Conservation (phyloP, 2,888 invertebrate species). For the Himalopsyche tibetana region DNA sequence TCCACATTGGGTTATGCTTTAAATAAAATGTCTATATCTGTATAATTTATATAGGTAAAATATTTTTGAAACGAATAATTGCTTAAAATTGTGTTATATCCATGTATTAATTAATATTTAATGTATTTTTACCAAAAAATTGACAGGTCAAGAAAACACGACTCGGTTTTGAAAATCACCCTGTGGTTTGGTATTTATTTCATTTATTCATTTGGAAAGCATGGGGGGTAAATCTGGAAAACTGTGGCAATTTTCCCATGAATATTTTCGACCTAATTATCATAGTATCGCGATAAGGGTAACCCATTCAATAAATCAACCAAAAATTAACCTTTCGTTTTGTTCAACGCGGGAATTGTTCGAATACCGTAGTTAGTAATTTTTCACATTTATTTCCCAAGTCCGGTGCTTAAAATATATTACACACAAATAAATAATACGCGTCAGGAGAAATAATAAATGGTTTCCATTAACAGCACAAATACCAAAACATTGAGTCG, state of each 20-base stretch:
- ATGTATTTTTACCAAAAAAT: too few species aligned
- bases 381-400: constrained; percentile 29
- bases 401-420: constrained; percentile 14
- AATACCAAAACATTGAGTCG: constrained; percentile 34
- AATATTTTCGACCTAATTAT: constrained; percentile 44
- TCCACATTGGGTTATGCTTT: too few species aligned
- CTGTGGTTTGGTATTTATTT: too few species aligned
- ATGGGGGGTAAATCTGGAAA: not conserved
- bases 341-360: not conserved
- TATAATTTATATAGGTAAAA: too few species aligned
- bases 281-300: constrained; percentile 15
- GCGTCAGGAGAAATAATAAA: constrained; percentile 19
- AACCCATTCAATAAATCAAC: constrained; percentile 44
- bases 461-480: constrained; percentile 17
- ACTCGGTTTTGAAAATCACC: too few species aligned
- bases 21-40: too few species aligned
- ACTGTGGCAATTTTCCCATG: constrained; percentile 32
- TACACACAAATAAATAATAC: constrained; percentile 9
- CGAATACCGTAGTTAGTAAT: constrained; percentile 14
- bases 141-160: too few species aligned
- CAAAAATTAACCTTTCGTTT: constrained; percentile 33
- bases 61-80: too few species aligned
- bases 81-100: too few species aligned
- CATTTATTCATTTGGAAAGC: too few species aligned
- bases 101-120: too few species aligned